Percentiles rank a stretch among this genome's conserved stretches.
Evolutionary conservation across 1,140 invertebrate genomes (phyloP).

Genomic region (Phymastichus coffea): DNA sequence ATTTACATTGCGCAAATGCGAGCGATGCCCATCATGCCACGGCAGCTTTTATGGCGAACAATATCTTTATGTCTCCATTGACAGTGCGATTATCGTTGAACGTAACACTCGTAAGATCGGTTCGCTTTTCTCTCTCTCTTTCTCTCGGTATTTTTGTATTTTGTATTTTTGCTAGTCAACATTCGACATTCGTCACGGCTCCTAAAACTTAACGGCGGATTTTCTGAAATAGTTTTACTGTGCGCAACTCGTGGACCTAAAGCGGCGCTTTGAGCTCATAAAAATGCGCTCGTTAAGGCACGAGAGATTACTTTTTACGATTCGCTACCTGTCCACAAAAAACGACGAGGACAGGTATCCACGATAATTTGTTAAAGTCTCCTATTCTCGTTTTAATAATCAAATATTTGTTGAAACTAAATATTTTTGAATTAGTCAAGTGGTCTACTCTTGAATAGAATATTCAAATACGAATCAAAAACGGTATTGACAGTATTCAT

Average conservation of each 20-base stretch:
- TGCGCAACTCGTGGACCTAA: constrained; percentile 6
- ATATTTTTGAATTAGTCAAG: no score
- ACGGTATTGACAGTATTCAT: no score
- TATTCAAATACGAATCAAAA: no score
- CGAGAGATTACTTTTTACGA: constrained; percentile 25
- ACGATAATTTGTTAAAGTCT: no score
- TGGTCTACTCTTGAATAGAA: no score
- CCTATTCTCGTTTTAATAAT: no score
- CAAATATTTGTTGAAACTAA: no score
- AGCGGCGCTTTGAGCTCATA: constrained; percentile 10
- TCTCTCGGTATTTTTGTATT: background rate
- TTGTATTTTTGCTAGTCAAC: constrained; percentile 4
- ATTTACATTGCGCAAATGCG: no score
- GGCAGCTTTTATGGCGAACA: background rate
- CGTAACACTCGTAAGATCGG: background rate
- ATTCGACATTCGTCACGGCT: constrained; percentile 1
- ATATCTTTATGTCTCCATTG: constrained; percentile 14
- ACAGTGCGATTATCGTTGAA: background rate
- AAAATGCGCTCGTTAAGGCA: constrained; percentile 23
- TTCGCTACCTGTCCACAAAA: constrained; percentile 21
- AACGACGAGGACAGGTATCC: constrained; percentile 24
- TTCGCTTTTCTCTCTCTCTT: background rate
- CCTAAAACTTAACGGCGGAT: constrained; percentile 12
- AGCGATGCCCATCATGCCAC: background rate
- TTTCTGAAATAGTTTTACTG: constrained; percentile 25